phyloP scores from a whole-genome alignment of 2,113 vertebrate genomes.

The Accipiter virgatus region DNA sequence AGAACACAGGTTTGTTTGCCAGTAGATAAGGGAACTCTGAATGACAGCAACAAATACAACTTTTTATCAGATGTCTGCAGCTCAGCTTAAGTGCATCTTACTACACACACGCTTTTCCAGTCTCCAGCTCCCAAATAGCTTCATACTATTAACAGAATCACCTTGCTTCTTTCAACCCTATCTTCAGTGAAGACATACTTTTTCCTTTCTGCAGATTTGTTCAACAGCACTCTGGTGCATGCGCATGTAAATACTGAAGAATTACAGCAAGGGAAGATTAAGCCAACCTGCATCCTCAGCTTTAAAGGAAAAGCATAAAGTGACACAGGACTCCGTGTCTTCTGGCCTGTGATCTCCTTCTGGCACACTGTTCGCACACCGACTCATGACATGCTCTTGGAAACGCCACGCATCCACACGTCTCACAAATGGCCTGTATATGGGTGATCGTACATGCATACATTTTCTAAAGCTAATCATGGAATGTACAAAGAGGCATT shows the following conservation, averaged over 20 bases:
- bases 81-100: background rate
- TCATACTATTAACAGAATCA: background rate
- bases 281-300: background rate
- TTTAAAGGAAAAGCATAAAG: background rate
- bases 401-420: background rate
- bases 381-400: background rate
- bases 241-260: background rate
- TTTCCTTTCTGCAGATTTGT: background rate
- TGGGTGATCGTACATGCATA: rapidly evolving
- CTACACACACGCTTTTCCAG: background rate
- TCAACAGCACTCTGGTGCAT: background rate
- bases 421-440: background rate
- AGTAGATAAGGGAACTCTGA: background rate
- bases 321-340: background rate
- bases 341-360: background rate
- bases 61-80: background rate
- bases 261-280: background rate
- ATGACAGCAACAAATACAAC: background rate
- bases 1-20: background rate
- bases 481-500: background rate
- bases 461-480: background rate
- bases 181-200: background rate
- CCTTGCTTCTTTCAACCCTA: background rate
- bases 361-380: background rate
- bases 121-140: background rate